Conservation (phyloP, 1,140 invertebrate genomes). For the Drosophila navojoa region DNA sequence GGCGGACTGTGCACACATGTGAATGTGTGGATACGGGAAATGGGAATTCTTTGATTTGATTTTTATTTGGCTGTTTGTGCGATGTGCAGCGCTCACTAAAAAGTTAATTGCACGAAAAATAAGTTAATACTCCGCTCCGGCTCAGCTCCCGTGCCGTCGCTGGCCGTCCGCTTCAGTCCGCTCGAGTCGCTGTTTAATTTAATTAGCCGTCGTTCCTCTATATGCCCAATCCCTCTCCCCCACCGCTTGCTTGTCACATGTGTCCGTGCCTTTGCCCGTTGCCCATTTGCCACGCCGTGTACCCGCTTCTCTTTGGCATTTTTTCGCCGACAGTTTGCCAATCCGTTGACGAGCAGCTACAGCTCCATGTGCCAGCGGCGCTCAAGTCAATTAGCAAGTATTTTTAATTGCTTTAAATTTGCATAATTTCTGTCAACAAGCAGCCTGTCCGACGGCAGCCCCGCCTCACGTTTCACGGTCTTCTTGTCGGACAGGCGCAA, state of each 20-base stretch:
- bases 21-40: conserved; percentile 47
- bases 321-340: conserved; percentile 59
- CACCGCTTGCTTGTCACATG: conserved; percentile 23
- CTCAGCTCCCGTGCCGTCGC: conserved; percentile 8
- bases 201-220: conserved; percentile 66
- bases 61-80: conserved; percentile 73
- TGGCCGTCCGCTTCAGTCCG: conserved; percentile 49
- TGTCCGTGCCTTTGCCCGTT: conserved; percentile 1
- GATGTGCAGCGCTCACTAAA: conserved; percentile 57
- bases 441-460: conserved; percentile 5
- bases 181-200: conserved; percentile 76
- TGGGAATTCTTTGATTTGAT: conserved; percentile 81
- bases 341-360: conserved; percentile 47
- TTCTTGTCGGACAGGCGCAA: conserved; percentile 7
- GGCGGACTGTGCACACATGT: conserved; percentile 2
- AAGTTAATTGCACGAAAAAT: conserved; percentile 82
- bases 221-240: conserved; percentile 10
- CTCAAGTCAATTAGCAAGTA: conserved; percentile 79
- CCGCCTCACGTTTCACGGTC: neutral
- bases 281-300: neutral
- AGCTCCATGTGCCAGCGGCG: conserved; percentile 45
- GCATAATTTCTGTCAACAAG: conserved; percentile 79
- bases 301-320: conserved; percentile 43
- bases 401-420: conserved; percentile 81
- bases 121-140: conserved; percentile 73